Evolutionary conservation across 2,113 vertebrate species (phyloP).

Genomic region (Pachyramphus minor): DNA sequence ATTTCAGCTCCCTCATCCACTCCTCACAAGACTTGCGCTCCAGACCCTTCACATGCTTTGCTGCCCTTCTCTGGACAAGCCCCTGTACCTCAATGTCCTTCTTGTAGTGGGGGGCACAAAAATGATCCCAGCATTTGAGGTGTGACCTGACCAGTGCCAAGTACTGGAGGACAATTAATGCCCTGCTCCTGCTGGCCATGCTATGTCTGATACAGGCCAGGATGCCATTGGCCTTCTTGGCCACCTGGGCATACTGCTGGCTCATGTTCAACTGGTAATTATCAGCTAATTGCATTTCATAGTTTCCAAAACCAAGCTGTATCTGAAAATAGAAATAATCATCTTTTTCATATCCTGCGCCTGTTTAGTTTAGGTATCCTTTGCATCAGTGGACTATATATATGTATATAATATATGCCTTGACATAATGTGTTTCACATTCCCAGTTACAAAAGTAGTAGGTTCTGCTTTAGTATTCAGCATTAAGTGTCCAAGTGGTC

Average conservation of each 20-base stretch:
- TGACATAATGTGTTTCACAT: not conserved
- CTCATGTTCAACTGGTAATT: not conserved
- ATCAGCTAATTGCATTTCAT: not conserved
- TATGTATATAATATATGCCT: too few species aligned
- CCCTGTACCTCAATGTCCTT: not conserved
- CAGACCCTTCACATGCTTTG: not conserved
- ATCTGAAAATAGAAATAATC: not conserved
- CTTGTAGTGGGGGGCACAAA: not conserved
- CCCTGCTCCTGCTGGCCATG: not conserved
- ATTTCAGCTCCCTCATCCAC: not conserved
- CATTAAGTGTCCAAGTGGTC: not conserved
- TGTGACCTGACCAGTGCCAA: not conserved
- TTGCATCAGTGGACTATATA: not conserved
- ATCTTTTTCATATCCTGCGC: not conserved
- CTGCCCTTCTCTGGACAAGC: not conserved
- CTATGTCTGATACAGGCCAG: not conserved
- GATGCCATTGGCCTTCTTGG: not conserved
- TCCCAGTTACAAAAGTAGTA: not conserved
- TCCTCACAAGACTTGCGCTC: not conserved
- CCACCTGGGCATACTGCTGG: not conserved
- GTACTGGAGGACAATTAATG: not conserved
- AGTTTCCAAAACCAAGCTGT: not conserved
- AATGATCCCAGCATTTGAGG: not conserved
- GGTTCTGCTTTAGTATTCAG: not conserved
- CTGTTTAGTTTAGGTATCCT: not conserved